phyloP scores from a whole-genome alignment of 2,888 invertebrate species.

The Phyto melanocephala region DNA sequence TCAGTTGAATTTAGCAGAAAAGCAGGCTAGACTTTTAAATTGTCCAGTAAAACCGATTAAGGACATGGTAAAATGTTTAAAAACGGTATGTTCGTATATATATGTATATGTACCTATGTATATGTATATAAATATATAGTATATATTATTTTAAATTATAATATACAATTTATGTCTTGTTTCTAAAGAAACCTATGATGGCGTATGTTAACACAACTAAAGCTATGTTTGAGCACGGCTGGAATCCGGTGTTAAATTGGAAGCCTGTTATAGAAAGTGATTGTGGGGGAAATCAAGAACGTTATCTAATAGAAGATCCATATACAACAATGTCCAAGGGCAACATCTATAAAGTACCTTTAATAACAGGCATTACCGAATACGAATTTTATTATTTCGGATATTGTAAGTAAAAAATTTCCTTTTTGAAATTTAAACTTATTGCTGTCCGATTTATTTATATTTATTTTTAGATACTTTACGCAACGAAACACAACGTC shows the following conservation, averaged over 20 bases:
- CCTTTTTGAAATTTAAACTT: too few relatives aligned
- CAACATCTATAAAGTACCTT: constrained; percentile 82
- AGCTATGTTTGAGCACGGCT: constrained; percentile 74
- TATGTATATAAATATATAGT: too few relatives aligned
- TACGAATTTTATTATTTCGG: constrained; percentile 83
- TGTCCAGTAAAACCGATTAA: constrained; percentile 81
- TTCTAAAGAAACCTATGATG: constrained; percentile 68
- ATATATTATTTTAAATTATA: too few relatives aligned
- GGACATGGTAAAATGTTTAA: constrained; percentile 82
- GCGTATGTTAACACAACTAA: constrained; percentile 70
- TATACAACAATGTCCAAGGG: constrained; percentile 80
- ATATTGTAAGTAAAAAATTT: constrained; percentile 75
- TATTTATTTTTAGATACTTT: constrained; percentile 77
- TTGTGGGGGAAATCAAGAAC: constrained; percentile 81
- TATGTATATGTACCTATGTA: too few relatives aligned
- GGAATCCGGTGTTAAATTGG: constrained; percentile 79
- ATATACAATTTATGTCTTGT: not conserved
- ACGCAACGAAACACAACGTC: constrained; percentile 79
- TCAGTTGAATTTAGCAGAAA: constrained; percentile 81
- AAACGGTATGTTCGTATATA: constrained; percentile 75
- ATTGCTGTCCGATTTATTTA: too few relatives aligned
- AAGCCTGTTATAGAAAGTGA: constrained; percentile 83
- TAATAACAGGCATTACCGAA: constrained; percentile 83
- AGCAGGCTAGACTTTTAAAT: constrained; percentile 81
- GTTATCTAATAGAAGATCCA: constrained; percentile 83